These are phyloP conservation scores for Thelaira solivaga DNA, from an alignment of 2,888 invertebrate species.

Conservation along the genomic window DNA sequence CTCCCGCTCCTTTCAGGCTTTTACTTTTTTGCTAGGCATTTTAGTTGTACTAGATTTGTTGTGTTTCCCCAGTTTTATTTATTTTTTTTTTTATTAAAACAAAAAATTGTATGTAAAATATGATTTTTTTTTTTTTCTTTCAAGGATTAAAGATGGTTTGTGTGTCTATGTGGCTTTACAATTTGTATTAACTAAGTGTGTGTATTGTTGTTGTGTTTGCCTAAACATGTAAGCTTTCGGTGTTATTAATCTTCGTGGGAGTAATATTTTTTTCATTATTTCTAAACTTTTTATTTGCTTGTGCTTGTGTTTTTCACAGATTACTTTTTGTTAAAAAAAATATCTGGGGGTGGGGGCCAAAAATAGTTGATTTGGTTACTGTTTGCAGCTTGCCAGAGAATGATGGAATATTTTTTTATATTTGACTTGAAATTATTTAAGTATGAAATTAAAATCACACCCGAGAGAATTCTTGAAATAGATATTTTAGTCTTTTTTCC, in stretches of 20 bases:
- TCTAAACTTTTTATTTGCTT: constrained; percentile 50
- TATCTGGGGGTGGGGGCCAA: neutral
- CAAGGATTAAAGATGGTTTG: constrained; percentile 1
- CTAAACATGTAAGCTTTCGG: neutral
- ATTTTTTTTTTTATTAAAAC: neutral
- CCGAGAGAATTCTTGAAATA: constrained; percentile 71
- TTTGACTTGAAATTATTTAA: constrained; percentile 70
- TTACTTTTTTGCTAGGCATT: constrained; percentile 14
- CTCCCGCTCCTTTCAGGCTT: too few relatives aligned
- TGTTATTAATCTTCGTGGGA: constrained; percentile 75
- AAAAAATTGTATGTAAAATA: constrained; percentile 23
- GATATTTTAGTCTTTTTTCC: too few relatives aligned
- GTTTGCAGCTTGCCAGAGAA: too few relatives aligned
- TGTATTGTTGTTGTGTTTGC: too few relatives aligned
- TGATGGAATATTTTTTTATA: constrained; percentile 66
- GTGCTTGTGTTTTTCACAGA: constrained; percentile 47
- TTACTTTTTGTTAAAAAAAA: constrained; percentile 28
- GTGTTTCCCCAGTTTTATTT: neutral
- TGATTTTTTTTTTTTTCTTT: too few relatives aligned
- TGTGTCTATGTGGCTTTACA: neutral
- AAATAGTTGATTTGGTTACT: constrained; percentile 9
- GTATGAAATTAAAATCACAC: constrained; percentile 78
- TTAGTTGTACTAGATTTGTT: neutral
- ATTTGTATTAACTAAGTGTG: too few relatives aligned
- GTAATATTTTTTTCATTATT: constrained; percentile 66